Percentiles rank a stretch among this genome's conserved stretches.
Evolutionary conservation across 1,140 invertebrate species (phyloP).

Genomic region (Drosophila triauraria): DNA sequence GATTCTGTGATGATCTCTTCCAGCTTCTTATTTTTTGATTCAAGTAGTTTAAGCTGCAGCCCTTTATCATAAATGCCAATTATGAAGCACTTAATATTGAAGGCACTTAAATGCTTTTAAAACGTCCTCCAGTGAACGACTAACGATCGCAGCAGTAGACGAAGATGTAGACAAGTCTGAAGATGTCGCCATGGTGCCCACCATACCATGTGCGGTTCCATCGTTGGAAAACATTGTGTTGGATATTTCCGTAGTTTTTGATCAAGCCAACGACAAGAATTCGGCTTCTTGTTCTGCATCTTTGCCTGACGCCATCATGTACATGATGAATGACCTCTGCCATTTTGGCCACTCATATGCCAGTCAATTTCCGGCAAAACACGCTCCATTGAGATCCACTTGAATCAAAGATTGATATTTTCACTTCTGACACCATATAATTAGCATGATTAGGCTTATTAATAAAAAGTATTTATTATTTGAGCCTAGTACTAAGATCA

Average conservation of each 20-base stretch:
- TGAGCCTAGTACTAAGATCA: too few species aligned
- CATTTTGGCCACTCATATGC: background rate
- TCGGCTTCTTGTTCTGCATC: background rate
- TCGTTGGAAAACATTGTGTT: constrained; percentile 8
- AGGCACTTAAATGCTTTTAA: too few species aligned
- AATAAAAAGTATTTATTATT: too few species aligned
- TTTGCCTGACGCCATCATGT: background rate
- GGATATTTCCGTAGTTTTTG: background rate
- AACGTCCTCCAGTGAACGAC: background rate
- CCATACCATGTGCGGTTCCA: background rate
- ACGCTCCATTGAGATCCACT: background rate
- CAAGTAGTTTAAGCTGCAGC: too few species aligned
- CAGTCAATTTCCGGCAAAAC: background rate
- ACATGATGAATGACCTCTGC: background rate
- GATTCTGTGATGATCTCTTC: too few species aligned
- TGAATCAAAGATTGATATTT: constrained; percentile 6
- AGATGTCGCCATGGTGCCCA: background rate
- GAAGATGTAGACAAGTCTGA: background rate
- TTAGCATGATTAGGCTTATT: background rate
- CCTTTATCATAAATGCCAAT: too few species aligned
- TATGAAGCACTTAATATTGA: too few species aligned
- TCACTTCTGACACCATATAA: constrained; percentile 1
- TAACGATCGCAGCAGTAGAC: background rate
- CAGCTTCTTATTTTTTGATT: too few species aligned
- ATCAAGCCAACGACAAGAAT: background rate